Base-by-base conservation (phyloP, 2,888 invertebrate genomes). In the Callyntrura sp. region DNA sequence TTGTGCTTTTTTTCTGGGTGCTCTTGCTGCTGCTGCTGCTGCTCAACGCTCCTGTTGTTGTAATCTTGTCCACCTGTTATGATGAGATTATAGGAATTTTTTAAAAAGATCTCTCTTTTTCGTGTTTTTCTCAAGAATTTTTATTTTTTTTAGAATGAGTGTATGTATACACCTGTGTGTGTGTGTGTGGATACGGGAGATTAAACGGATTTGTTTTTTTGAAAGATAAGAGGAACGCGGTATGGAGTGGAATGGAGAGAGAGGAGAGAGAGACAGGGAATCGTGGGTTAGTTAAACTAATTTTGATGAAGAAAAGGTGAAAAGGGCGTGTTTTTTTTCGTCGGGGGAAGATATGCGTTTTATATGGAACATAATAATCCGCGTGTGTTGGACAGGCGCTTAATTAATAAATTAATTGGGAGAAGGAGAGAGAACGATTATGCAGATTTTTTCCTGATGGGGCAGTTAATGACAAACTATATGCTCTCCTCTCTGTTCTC, bases 321-420 rank as follows among this genome's bases (percentile, higher is more conserved):
- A 85, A 79, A 85, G 85, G 90, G 90, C 90, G 90, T 85, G 90
- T 85, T 85, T 83, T 60, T 8, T 48, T 48, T n/a, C n/a, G n/a
- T n/a, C n/a, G n/a, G 20, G 65, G 48, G 62, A 65, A n/a, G 43
- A 14, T 68, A 45, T 76, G 5, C 45, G 25, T 83, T n/a, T 65
- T 28, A 17, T 60, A 45, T n/a, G 51, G 76, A 76, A 83, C 88
- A 65, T 88, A 68, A 68, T 89, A 83, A 78, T 89, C 84, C 70
- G 76, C 85, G 89, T 89, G 90, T 89, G 84, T 88, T 28, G 20
- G 60, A 90, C 90, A 90, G 85, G 81, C 79, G 81, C 25, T 90
- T 90, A 90, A 90, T 90, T 90, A 85, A 90, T 90, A 85, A 85
- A 90, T 90, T 90, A 90, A 85, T 90, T 85, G 90, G 90, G 90